Evolutionary conservation across 2,113 vertebrate species (phyloP).

Genomic region (Toxotes chatareus): DNA sequence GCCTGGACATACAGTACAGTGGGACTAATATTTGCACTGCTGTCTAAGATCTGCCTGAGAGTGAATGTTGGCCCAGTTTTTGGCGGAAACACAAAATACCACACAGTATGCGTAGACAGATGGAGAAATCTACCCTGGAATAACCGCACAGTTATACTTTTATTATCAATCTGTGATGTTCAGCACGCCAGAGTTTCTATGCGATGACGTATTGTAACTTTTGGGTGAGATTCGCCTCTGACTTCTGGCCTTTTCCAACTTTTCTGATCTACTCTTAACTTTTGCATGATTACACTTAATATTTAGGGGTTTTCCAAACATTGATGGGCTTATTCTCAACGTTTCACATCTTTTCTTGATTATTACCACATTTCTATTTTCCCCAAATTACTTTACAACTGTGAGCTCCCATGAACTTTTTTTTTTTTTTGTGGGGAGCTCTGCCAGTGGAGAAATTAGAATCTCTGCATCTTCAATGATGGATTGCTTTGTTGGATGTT

Average conservation of each 20-base stretch:
- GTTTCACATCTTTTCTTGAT: background rate
- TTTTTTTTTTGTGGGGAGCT: background rate
- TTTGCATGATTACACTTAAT: background rate
- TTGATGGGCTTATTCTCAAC: background rate
- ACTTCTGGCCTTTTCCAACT: background rate
- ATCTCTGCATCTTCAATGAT: background rate
- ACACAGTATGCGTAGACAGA: constrained; percentile 1
- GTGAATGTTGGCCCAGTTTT: constrained; percentile 39
- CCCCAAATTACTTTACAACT: background rate
- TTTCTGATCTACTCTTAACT: background rate
- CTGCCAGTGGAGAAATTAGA: background rate
- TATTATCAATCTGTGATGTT: background rate
- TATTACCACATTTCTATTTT: background rate
- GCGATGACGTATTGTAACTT: background rate
- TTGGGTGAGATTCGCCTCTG: background rate
- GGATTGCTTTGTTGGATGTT: background rate
- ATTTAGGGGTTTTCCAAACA: background rate
- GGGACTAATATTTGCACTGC: constrained; percentile 62
- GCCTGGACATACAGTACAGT: constrained; percentile 28
- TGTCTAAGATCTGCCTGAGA: constrained; percentile 52
- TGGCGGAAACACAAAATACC: constrained; percentile 58
- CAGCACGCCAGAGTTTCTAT: background rate
- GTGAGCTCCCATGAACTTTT: no score
- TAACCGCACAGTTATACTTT: background rate
- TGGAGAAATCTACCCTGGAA: constrained; percentile 7